Percentiles rank a stretch among this genome's conserved stretches.
Conservation (phyloP, 2,113 vertebrate species). For the Phaetusa simplex region DNA sequence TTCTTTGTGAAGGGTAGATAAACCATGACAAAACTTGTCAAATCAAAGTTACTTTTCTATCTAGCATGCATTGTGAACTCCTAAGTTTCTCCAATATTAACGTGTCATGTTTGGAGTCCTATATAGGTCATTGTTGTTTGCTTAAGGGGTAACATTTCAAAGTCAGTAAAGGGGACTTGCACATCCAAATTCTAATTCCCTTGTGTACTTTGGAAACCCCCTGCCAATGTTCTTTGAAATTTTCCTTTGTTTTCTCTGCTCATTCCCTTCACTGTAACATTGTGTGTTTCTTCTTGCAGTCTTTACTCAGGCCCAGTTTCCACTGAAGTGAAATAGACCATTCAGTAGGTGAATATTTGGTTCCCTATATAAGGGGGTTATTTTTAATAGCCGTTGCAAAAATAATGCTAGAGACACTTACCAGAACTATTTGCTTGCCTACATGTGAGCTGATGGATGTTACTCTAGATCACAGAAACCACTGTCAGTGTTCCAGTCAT, state of each 20-base stretch:
- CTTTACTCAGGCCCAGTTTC: neutral
- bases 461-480: neutral
- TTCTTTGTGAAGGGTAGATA: neutral
- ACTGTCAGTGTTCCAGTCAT: neutral
- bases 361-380: neutral
- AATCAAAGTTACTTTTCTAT: neutral
- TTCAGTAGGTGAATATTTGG: neutral
- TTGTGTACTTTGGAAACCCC: neutral
- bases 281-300: neutral
- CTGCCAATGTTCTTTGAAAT: neutral
- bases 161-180: neutral
- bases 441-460: neutral
- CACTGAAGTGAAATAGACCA: neutral
- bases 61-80: accelerated
- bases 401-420: neutral
- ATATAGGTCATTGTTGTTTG: neutral
- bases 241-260: slow-evolving; percentile 11
- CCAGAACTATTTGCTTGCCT: neutral
- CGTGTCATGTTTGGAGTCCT: neutral
- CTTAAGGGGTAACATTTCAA: neutral
- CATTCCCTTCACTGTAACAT: neutral
- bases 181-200: neutral
- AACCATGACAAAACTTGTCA: neutral
- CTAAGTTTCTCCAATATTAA: neutral
- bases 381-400: neutral